Evolutionary conservation across 2,113 vertebrate genomes (phyloP), one percentile per base, ranked within the genome.

Genomic region (Agapornis roseicollis): DNA sequence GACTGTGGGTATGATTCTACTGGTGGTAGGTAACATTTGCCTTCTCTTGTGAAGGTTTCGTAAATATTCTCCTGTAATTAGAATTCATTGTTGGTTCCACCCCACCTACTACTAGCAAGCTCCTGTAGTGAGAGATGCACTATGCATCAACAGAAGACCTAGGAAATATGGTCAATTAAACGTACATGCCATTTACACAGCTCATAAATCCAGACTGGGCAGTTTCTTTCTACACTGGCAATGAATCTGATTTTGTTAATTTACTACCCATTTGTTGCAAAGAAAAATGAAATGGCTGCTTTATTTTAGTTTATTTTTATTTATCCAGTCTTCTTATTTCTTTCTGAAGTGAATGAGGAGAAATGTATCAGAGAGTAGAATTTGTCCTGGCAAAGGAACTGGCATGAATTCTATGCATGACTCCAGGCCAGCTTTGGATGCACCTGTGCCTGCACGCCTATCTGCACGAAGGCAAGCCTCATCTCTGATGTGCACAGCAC

Each of bases 241-340:
- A 81, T 78, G 72, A 94, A 85, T 42, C 35, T 81, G 85, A 70
- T 90, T 95, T 63, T 80, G 80, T 85, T 91, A 81, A 96, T 80
- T 79, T 60, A 84, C 60, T 87, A 58, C 73, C 52, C 61, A 82
- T 84, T 90, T 64, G 46, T 76, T 89, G 77, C 76, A 87, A 87
- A 79, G 35, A 73, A 96, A 92, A 94, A 85, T 31, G 47, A 65
- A 96, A 80, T 47, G 33, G 42, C 14, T 0, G 5, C 66, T 76
- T 93, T 71, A 92, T 77, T 80, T 92, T 46, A 90, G 55, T 66
- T 95, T 92, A 72, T 68, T 95, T 93, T 86, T 85, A 91, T 88
- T 49, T 85, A 70, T 33, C 60, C 44, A 82, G 13, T 35, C 47
- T 93, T 90, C 66, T 63, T 50, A 56, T 80, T 85, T 89, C 9